phyloP scores from a whole-genome alignment of 2,888 invertebrate species.

The Ischnus inquisitorius region DNA sequence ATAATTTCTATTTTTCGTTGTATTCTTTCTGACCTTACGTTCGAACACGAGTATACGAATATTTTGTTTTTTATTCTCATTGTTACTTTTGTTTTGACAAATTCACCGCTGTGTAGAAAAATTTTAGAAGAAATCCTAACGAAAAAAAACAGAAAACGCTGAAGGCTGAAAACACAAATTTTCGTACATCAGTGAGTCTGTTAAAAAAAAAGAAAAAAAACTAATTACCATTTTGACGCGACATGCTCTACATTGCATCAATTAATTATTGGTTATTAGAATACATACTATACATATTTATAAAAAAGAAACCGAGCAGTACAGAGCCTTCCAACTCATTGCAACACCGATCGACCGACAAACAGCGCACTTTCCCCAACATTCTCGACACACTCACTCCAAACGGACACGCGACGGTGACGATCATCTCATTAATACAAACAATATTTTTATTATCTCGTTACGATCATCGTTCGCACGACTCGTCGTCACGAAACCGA shows the following conservation, averaged over 20 bases:
- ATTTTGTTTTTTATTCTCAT: slow-evolving; percentile 74
- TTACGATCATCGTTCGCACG: slow-evolving; percentile 5
- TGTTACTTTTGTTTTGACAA: slow-evolving; percentile 70
- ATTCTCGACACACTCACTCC: not conserved
- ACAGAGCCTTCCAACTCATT: slow-evolving; percentile 21
- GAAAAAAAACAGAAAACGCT: not conserved
- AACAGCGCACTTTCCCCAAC: slow-evolving; percentile 12
- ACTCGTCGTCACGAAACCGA: not conserved
- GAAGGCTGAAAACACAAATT: slow-evolving; percentile 34
- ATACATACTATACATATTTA: slow-evolving; percentile 24
- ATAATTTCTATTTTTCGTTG: slow-evolving; percentile 62
- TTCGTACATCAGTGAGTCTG: slow-evolving; percentile 25
- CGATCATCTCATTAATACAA: not conserved
- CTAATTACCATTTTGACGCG: slow-evolving; percentile 52
- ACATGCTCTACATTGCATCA: slow-evolving; percentile 37
- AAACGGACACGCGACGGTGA: not conserved
- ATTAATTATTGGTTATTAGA: slow-evolving; percentile 46
- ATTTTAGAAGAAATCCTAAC: not conserved
- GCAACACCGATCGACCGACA: slow-evolving; percentile 43
- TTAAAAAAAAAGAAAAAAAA: slow-evolving; percentile 10
- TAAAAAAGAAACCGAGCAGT: slow-evolving; percentile 32
- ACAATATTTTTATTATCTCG: slow-evolving; percentile 3
- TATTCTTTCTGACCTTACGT: slow-evolving; percentile 50
- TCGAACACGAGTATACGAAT: slow-evolving; percentile 69
- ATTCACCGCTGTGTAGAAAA: slow-evolving; percentile 5